phyloP scores from a whole-genome alignment of 2,888 invertebrate genomes.

The Euplexia lucipara region DNA sequence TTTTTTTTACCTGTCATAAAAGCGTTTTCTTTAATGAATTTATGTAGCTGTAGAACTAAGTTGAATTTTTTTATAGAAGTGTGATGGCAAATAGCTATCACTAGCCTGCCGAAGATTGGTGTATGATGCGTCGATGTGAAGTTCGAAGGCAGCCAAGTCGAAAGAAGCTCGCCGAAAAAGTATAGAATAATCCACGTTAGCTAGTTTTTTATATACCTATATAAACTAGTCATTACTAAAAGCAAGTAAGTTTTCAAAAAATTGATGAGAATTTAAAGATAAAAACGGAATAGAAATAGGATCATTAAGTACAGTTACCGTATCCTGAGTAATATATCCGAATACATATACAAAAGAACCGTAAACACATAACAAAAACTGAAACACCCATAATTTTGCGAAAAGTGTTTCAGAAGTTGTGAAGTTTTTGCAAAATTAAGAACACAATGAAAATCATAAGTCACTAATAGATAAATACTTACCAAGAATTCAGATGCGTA shows the following conservation, averaged over 20 bases:
- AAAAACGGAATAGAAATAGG: background rate
- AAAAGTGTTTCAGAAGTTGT: background rate
- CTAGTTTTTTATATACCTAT: slow-evolving; percentile 8
- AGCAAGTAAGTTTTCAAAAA: too few relatives aligned
- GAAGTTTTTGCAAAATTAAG: background rate
- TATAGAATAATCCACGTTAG: slow-evolving; percentile 7
- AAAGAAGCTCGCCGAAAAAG: slow-evolving; percentile 12
- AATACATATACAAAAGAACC: background rate
- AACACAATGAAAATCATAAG: background rate
- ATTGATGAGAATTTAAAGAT: too few relatives aligned
- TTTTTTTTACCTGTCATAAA: background rate
- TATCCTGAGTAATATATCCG: background rate
- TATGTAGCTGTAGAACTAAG: too few relatives aligned
- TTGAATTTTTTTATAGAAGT: background rate
- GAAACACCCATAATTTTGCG: background rate
- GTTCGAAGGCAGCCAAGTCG: slow-evolving; percentile 34
- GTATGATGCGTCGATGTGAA: slow-evolving; percentile 21
- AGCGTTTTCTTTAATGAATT: too few relatives aligned
- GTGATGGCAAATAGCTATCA: slow-evolving; percentile 14
- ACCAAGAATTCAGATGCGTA: slow-evolving; percentile 15
- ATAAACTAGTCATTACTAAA: too few relatives aligned
- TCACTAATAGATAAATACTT: slow-evolving; percentile 29
- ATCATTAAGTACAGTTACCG: background rate
- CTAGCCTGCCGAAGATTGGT: slow-evolving; percentile 1
- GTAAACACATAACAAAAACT: background rate